Evolutionary conservation across 1,140 invertebrate genomes (phyloP), one percentile per base, ranked within the genome.

Genomic region (Dendrolimus punctatus): DNA sequence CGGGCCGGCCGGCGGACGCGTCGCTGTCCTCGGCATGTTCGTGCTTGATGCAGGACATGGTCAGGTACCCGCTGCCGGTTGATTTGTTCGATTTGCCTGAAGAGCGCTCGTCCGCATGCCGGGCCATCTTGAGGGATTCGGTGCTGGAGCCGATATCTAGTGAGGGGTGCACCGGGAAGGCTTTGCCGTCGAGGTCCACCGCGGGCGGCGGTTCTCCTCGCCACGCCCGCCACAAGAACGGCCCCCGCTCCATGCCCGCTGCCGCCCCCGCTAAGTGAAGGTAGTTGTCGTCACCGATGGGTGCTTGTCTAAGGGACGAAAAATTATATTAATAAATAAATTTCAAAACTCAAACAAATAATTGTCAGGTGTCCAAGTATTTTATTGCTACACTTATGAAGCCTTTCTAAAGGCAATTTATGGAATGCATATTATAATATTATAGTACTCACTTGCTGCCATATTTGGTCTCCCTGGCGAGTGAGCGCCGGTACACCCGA

Each of bases 251-350:
- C 43, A 70, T 66, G 9, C 39, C 49, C 8, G 37, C 37, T 5
- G 38, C 51, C 4, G 80, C 76, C 23, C 80, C 80, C 41, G 76
- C 80, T n/a, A 87, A 57, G 53, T 87, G 89, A 53, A 95, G 88
- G 78, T 96, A 96, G 80, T 95, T 95, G 77, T 96, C 94, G 74
- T 96, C 94, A 53, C 94, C 95, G 62, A 96, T 96, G 6, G 95
- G 95, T 47, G 94, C 93, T 89, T 95, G 93, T 65, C 93, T 94
- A 73, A 1, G 87, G 88, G 64, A 71, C 68, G 65, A 55, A 64
- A 66, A 41, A 51, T 43, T 3, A 10, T 36, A 5, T 9, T 51
- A n/a, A 42, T 47, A 64, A 66, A 41, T 39, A 4, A 41, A 61
- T 23, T 47, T 46, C 9, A 46, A 53, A 49, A 57, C 45, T 23